These are phyloP conservation scores for Napeogenes sylphis DNA, from an alignment of 2,888 invertebrate genomes.

Conservation along the genomic window DNA sequence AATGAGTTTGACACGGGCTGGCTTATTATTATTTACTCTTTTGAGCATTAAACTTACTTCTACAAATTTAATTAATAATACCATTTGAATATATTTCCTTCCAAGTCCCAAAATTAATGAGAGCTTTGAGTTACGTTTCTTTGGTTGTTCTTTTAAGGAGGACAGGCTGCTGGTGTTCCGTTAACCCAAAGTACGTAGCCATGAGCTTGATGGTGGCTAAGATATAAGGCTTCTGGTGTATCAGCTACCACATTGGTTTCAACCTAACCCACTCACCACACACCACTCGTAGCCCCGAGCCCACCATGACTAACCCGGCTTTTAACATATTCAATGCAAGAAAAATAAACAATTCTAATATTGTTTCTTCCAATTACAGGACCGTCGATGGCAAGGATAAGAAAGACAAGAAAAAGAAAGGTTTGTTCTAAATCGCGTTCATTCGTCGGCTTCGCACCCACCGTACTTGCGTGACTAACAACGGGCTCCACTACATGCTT, in stretches of 20 bases:
- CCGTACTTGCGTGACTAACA: constrained; percentile 68
- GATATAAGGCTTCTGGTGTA: not conserved
- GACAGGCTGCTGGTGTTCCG: constrained; percentile 4
- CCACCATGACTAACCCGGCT: not conserved
- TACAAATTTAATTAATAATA: too few relatives aligned
- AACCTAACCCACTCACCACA: constrained; percentile 4
- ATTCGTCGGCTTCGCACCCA: constrained; percentile 60
- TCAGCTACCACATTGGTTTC: constrained; percentile 6
- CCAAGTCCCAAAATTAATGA: not conserved
- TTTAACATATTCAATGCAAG: not conserved
- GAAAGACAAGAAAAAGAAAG: constrained; percentile 93
- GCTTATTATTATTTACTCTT: not conserved
- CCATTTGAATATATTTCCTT: too few relatives aligned
- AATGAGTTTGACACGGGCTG: not conserved
- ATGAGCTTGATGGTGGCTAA: not conserved
- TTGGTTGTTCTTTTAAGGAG: constrained; percentile 6
- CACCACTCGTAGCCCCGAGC: not conserved
- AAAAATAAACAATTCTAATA: too few relatives aligned
- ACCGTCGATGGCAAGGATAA: constrained; percentile 92
- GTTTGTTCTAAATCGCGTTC: constrained; percentile 83
- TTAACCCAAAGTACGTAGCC: constrained; percentile 4
- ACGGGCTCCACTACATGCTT: constrained; percentile 27
- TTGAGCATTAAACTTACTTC: too few relatives aligned
- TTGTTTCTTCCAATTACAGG: constrained; percentile 69
- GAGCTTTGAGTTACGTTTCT: constrained; percentile 4